Percentiles rank a stretch among this genome's conserved stretches.
These are phyloP conservation scores for Lasioglossum oenotherae DNA, from an alignment of 2,888 invertebrate species.

Conservation along the genomic window DNA sequence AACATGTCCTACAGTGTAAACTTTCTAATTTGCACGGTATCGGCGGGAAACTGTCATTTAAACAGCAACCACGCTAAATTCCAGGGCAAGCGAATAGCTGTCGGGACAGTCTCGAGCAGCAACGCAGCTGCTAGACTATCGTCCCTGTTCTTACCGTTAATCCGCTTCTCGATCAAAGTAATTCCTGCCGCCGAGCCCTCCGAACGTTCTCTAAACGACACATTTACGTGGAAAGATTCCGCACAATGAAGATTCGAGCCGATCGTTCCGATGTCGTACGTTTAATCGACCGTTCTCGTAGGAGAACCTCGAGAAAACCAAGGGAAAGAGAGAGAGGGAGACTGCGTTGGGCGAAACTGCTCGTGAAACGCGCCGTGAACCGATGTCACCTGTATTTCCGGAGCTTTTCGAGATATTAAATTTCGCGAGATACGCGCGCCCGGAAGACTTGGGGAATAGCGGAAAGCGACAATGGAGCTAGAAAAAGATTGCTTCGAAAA, in stretches of 20 bases:
- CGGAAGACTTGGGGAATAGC: background rate
- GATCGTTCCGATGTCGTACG: background rate
- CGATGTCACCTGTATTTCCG: conserved; percentile 11
- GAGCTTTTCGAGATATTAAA: conserved; percentile 60
- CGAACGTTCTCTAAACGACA: background rate
- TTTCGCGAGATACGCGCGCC: conserved; percentile 12
- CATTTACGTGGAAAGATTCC: background rate
- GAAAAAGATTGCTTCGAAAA: conserved; percentile 13
- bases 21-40: background rate
- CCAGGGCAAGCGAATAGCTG: background rate
- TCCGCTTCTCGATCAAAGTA: conserved; percentile 12
- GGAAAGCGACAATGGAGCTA: background rate
- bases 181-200: background rate
- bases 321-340: background rate
- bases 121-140: background rate
- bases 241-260: background rate
- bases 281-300: background rate
- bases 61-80: background rate
- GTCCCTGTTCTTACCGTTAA: background rate
- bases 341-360: background rate
- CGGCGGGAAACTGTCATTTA: background rate
- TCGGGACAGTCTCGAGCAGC: background rate
- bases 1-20: too few relatives aligned
- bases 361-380: background rate
- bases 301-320: too few relatives aligned